phyloP scores from a whole-genome alignment of 2,113 vertebrate genomes.

The Pao palembangensis region DNA sequence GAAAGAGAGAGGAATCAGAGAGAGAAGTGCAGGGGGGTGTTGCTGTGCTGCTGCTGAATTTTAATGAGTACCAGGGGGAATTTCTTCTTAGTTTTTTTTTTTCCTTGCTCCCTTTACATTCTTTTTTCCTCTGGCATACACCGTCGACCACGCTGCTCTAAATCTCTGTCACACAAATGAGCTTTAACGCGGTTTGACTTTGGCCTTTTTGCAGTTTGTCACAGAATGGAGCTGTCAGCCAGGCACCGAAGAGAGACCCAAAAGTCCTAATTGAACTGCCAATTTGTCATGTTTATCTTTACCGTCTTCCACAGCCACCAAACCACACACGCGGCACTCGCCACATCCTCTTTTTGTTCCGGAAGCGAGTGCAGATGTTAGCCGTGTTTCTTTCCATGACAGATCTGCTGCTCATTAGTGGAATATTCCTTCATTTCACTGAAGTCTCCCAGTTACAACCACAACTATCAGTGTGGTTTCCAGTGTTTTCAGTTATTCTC shows the following conservation, averaged over 20 bases:
- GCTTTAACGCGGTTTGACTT: slow-evolving; percentile 54
- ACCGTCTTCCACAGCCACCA: slow-evolving; percentile 56
- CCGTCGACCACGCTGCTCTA: slow-evolving; percentile 45
- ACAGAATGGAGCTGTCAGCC: slow-evolving; percentile 41
- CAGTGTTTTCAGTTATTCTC: slow-evolving; percentile 33
- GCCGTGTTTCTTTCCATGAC: slow-evolving; percentile 56
- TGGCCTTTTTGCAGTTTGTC: slow-evolving; percentile 48
- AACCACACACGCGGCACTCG: slow-evolving; percentile 48
- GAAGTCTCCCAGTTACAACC: slow-evolving; percentile 81
- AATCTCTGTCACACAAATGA: slow-evolving; percentile 72
- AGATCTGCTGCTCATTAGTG: slow-evolving; percentile 84
- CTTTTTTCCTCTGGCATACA: slow-evolving; percentile 36
- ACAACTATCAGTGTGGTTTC: slow-evolving; percentile 59
- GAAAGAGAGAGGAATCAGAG: slow-evolving; percentile 26
- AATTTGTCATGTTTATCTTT: slow-evolving; percentile 81
- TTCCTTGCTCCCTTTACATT: slow-evolving; percentile 25
- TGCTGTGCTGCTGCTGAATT: slow-evolving; percentile 62
- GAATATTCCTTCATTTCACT: slow-evolving; percentile 88
- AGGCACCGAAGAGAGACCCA: slow-evolving; percentile 29
- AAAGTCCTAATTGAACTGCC: slow-evolving; percentile 71
- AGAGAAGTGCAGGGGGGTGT: slow-evolving; percentile 44
- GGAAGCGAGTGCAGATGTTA: slow-evolving; percentile 68
- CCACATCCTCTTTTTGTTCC: slow-evolving; percentile 36
- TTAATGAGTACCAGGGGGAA: slow-evolving; percentile 81
- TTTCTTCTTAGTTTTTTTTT: slow-evolving; percentile 57